Base-by-base conservation (phyloP, 2,888 invertebrate species). In the Tachina lurida region DNA sequence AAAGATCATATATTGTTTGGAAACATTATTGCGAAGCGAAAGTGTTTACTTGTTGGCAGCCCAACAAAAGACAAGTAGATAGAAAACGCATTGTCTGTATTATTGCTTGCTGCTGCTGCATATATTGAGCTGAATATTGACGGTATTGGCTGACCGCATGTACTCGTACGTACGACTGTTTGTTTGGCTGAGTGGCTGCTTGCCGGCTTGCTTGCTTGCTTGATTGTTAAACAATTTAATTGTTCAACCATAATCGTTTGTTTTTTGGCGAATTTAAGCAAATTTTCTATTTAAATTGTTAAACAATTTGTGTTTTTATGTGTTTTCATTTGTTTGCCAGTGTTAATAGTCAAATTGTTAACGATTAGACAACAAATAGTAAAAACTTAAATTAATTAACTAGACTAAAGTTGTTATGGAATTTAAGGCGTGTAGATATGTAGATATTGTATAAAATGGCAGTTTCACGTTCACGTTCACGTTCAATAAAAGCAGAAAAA, bases 221-320 rank as follows among this genome's bases (percentile, higher is more conserved):
- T 76, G 62, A 45, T 81, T 84, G 84, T 77, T 81, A 78, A 79
- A 68, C 71, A 84, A 87, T 87, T 78, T 88, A 88, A 88, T 88
- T 87, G 87, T 76, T 85, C 75, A 68, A 68, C 86, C 73, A 88
- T 87, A 86, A 88, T 85, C 87, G 76, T 88, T 88, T 87, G 88
- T 87, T 87, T n/a, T 80, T 77, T 31, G 31, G 73, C 54, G 41
- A 84, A 76, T 87, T 86, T 86, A 60, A 86, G 84, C 86, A 86
- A 87, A 84, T 87, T 87, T 87, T 84, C 75, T 56, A 68, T 79
- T 86, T 67, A 84, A 87, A 87, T 87, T 86, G 82, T 79, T 82
- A 65, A 68, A 73, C 87, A 87, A 86, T 87, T 87, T 86, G 85
- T 84, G 84, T 39, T 73, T 78, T 54, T 41, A 31, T 79, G 70